Percentiles rank a stretch among this genome's conserved stretches.
Evolutionary conservation across 2,888 invertebrate genomes (phyloP).

Genomic region (Parochlus steinenii): DNA sequence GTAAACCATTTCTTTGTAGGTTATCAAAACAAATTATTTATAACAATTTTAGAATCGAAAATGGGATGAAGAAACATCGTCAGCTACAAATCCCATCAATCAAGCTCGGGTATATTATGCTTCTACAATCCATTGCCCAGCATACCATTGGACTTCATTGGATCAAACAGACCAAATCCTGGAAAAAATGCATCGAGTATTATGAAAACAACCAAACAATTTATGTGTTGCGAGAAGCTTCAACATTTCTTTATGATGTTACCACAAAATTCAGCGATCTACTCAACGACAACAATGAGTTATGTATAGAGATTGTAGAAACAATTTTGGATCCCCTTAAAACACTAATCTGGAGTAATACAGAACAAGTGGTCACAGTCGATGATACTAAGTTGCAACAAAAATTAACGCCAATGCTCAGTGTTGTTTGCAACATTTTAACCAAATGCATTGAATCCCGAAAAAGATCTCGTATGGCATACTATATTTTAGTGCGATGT

Average conservation of each 20-base stretch:
- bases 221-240: constrained; percentile 50
- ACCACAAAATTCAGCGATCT: constrained; percentile 35
- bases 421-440: constrained; percentile 38
- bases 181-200: constrained; percentile 45
- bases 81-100: constrained; percentile 37
- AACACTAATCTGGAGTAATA: constrained; percentile 31
- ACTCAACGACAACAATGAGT: constrained; percentile 31
- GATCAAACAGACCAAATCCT: constrained; percentile 42
- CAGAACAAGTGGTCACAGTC: constrained; percentile 27
- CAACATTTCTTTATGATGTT: constrained; percentile 42
- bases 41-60: constrained; percentile 18
- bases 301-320: constrained; percentile 37
- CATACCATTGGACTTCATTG: constrained; percentile 49
- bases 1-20: no score
- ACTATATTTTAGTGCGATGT: constrained; percentile 24
- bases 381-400: constrained; percentile 34
- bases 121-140: constrained; percentile 39
- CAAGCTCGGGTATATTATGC: constrained; percentile 47
- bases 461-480: constrained; percentile 24
- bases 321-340: constrained; percentile 40
- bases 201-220: constrained; percentile 50
- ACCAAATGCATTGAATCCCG: constrained; percentile 33
- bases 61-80: constrained; percentile 18
- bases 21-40: constrained; percentile 3
- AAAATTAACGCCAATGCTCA: constrained; percentile 38